phyloP scores from a whole-genome alignment of 2,888 invertebrate genomes.

The Gymnocheta viridis region DNA sequence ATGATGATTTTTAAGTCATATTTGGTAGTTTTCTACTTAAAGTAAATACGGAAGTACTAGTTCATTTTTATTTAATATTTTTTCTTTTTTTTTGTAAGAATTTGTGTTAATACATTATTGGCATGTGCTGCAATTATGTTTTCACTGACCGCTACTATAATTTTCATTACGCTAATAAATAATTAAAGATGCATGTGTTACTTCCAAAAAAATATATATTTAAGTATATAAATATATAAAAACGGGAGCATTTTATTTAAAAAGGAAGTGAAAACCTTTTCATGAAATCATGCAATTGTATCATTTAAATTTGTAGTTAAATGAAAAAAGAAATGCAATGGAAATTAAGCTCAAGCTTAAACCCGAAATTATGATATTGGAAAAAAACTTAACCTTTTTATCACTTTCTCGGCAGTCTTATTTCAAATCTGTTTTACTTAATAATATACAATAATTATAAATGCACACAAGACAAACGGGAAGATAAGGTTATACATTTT shows the following conservation, averaged over 20 bases:
- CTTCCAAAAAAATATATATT: neutral
- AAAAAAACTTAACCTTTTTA: no score
- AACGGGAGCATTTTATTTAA: neutral
- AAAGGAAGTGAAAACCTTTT: constrained; percentile 46
- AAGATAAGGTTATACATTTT: no score
- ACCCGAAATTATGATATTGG: no score
- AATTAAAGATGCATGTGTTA: constrained; percentile 35
- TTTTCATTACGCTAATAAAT: constrained; percentile 19
- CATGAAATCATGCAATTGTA: constrained; percentile 55
- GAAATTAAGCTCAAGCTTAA: no score
- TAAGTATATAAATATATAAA: no score
- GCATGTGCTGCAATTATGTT: constrained; percentile 58
- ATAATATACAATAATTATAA: no score
- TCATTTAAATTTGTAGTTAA: constrained; percentile 44
- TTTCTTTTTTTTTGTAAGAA: constrained; percentile 31
- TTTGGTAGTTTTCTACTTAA: constrained; percentile 51
- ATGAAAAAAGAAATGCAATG: neutral
- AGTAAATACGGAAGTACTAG: constrained; percentile 61
- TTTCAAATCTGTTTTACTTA: no score
- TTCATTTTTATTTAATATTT: constrained; percentile 17
- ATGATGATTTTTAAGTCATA: constrained; percentile 58
- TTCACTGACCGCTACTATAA: constrained; percentile 16
- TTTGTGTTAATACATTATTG: constrained; percentile 63
- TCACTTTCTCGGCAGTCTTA: no score
- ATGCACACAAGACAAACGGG: no score